Base-by-base conservation (phyloP, 2,113 vertebrate species). In the Oreochromis tanganicae region DNA sequence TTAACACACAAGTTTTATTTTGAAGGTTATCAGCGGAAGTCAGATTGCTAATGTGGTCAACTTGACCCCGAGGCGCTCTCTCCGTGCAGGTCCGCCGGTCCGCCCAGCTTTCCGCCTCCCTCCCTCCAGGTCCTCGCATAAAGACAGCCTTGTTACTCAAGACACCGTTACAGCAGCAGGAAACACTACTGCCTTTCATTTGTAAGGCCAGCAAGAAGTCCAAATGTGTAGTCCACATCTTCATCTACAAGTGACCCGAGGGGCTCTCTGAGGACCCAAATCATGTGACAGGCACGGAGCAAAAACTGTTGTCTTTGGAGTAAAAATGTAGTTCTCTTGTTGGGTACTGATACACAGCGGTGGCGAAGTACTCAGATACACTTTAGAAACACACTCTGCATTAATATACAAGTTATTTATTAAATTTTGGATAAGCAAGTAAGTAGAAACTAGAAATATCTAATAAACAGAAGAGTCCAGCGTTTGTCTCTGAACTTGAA, bases 91-190 rank as follows among this genome's bases (percentile, higher is more conserved):
- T 92, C 81, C 82, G 81, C 89, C 56, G 78, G 90, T 93, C 91
- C 90, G n/a, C 87, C 87, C 92, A 81, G 81, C 87, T 87, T 86
- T 78, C 54, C 83, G 11, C 84, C 88, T 68, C 86, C 89, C 88
- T 57, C 55, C 63, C 63, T 68, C 7, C 57, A 36, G 36, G 59
- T 87, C 17, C 83, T 81, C 91, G 17, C 85, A 96, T 96, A 96
- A 96, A 96, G 95, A 85, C 92, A 86, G 91, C 95, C 95, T 96
- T 96, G 96, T 96, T 95, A 88, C 73, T 92, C 85, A 92, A 88
- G 83, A 93, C 91, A 52, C 79, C 83, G 90, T 90, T 94, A 75
- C 63, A 92, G 91, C 87, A 81, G 83, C 46, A 81, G 83, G 81
- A 93, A 93, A 96, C 95, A 96, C 95, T 94, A 50, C 87, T 38